phyloP scores from a whole-genome alignment of 2,113 vertebrate species.

The Xyrauchen texanus region DNA sequence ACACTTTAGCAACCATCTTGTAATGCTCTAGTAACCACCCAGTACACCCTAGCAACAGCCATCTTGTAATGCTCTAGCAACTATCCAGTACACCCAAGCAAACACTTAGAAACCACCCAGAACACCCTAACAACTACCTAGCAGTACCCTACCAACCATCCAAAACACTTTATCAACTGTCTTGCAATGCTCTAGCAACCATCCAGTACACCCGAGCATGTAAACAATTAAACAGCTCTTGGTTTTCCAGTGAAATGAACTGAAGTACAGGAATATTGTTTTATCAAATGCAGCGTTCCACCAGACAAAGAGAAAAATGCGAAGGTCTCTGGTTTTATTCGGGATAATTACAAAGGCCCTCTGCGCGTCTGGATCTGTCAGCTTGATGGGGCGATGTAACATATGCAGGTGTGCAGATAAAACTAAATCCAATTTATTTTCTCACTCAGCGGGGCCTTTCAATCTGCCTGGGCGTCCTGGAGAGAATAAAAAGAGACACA shows the following conservation, averaged over 20 bases:
- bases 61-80: too few relatives aligned
- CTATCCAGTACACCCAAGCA: too few relatives aligned
- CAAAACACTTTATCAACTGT: too few relatives aligned
- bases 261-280: background rate
- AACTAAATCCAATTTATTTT: conserved; percentile 32
- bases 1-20: too few relatives aligned
- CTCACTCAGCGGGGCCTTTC: conserved; percentile 21
- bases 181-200: too few relatives aligned
- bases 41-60: too few relatives aligned
- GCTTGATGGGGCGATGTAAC: background rate
- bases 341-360: background rate
- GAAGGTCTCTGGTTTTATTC: background rate
- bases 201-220: too few relatives aligned
- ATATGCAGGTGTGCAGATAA: conserved; percentile 30
- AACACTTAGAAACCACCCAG: too few relatives aligned
- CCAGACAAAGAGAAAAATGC: background rate
- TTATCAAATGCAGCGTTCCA: background rate
- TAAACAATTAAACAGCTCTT: too few relatives aligned
- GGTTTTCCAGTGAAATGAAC: background rate
- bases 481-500: conserved; percentile 5
- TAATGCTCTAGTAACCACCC: too few relatives aligned
- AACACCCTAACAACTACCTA: too few relatives aligned
- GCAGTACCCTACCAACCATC: too few relatives aligned
- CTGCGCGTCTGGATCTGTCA: background rate
- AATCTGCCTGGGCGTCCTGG: background rate